Percentiles rank a stretch among this genome's conserved stretches.
phyloP scores from a whole-genome alignment of 2,113 vertebrate species.

The Vulpes ferrilata region DNA sequence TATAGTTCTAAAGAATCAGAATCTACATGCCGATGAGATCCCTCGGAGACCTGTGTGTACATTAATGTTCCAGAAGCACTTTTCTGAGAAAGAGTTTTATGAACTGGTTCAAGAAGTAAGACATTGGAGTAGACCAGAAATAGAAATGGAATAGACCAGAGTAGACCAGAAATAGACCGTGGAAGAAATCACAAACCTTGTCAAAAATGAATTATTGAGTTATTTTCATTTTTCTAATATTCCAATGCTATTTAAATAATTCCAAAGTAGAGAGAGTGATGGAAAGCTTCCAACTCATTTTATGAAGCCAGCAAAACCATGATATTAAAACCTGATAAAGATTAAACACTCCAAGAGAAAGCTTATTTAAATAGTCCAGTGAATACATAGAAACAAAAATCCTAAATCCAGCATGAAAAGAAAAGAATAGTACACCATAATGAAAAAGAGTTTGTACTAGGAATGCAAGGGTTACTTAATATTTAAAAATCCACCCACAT shows the following conservation, averaged over 20 bases:
- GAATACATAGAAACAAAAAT: slow-evolving; percentile 17
- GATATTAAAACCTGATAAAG: slow-evolving; percentile 45
- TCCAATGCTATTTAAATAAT: slow-evolving; percentile 27
- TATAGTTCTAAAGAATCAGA: not conserved
- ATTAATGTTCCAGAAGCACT: not conserved
- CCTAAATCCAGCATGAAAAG: slow-evolving; percentile 40
- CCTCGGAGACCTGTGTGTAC: not conserved
- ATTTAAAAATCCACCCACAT: slow-evolving; percentile 35
- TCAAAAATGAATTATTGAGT: not conserved
- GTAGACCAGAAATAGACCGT: slow-evolving; percentile 26
- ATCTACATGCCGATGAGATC: not conserved
- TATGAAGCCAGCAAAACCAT: slow-evolving; percentile 17
- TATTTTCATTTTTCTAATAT: slow-evolving; percentile 33
- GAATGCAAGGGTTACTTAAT: not conserved
- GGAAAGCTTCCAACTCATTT: slow-evolving; percentile 37
- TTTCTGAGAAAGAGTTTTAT: not conserved
- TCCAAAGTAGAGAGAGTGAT: slow-evolving; percentile 18
- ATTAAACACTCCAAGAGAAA: slow-evolving; percentile 33
- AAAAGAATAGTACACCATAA: not conserved
- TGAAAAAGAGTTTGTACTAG: not conserved
- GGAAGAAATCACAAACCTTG: slow-evolving; percentile 38
- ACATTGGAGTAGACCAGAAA: slow-evolving; percentile 18
- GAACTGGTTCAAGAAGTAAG: not conserved
- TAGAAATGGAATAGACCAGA: not conserved
- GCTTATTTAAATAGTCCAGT: slow-evolving; percentile 14